Evolutionary conservation across 2,888 invertebrate species (phyloP), one percentile per base, ranked within the genome.

Genomic region (Xanthorhoe designata): DNA sequence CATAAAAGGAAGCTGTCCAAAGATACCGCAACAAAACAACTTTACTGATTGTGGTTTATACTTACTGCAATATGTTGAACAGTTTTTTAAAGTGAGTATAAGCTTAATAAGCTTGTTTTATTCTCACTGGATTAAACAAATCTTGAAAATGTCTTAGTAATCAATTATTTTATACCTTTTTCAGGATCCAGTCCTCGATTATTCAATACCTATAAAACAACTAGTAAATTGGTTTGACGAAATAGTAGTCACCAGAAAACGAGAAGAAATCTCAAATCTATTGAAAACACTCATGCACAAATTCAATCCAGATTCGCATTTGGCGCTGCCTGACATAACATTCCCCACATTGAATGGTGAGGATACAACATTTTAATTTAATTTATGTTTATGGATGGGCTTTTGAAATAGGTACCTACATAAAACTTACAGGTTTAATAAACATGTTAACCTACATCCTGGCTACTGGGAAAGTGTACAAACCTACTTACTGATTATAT

Each of bases 1-100:
- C 52, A 97, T 99, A 78, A 97, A 97, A 81, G 98, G 98, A 5
- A 96, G 96, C 73, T 96, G 96, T 80, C 98, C 98, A 0, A 97
- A 97, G 92, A 98, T 98, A 72, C 99, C 99, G n/a, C 98, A 99
- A 85, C 99, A 99, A 91, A 97, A 96, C 74, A 99, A 99, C 94
- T 98, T 97, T 84, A 98, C 97, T 49, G 99, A 99, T 87, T 99
- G 99, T 90, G 99, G 99, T 0, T 94, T 99, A 13, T 99, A 97
- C 89, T 94, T 99, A 66, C 92, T 99, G 61, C 98, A 99, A 86
- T 99, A 99, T 94, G 98, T 98, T 5, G 99, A 99, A 91, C 97
- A 97, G 68, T 99, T 99, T 92, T 98, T 99, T 88, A 95, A 96
- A 94, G 97, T 97, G 68, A 70, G 70, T 64, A 54, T 18, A 29